These are phyloP conservation scores for Castor canadensis DNA, from an alignment of 2,113 vertebrate species.

Conservation along the genomic window DNA sequence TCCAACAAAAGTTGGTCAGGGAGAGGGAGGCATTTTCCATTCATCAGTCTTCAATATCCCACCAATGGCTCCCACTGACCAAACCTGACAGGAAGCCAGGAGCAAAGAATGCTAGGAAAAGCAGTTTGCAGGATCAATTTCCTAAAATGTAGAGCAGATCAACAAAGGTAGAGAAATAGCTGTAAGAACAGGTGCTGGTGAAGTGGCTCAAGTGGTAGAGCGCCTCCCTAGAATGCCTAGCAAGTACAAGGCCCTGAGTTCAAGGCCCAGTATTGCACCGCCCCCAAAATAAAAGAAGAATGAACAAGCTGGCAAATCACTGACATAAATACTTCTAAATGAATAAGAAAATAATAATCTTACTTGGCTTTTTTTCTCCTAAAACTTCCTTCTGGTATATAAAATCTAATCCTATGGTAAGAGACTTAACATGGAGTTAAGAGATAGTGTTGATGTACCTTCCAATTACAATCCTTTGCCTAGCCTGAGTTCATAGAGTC, in stretches of 20 bases:
- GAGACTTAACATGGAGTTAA: not conserved
- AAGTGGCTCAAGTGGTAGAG: no score
- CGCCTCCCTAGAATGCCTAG: no score
- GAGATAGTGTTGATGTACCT: not conserved
- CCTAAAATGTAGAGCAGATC: not conserved
- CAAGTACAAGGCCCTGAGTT: no score
- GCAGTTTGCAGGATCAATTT: not conserved
- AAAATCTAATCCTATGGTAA: not conserved
- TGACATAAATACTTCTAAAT: not conserved
- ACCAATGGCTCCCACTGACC: not conserved
- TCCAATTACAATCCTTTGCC: not conserved
- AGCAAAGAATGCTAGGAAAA: not conserved
- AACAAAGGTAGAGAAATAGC: not conserved
- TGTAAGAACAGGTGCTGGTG: no score
- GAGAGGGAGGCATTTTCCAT: not conserved
- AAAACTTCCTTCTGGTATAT: not conserved
- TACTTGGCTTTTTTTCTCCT: not conserved
- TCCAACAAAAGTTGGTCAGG: not conserved
- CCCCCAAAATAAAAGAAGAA: no score
- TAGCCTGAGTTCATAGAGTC: not conserved
- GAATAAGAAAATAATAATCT: not conserved
- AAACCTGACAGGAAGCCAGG: not conserved
- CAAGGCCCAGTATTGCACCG: no score
- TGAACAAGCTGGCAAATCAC: not conserved
- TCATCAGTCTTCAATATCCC: rapidly evolving